Percentiles rank a stretch among this genome's conserved stretches.
These are phyloP conservation scores for Drosophila yooni DNA, from an alignment of 2,888 invertebrate genomes.

Conservation along the genomic window DNA sequence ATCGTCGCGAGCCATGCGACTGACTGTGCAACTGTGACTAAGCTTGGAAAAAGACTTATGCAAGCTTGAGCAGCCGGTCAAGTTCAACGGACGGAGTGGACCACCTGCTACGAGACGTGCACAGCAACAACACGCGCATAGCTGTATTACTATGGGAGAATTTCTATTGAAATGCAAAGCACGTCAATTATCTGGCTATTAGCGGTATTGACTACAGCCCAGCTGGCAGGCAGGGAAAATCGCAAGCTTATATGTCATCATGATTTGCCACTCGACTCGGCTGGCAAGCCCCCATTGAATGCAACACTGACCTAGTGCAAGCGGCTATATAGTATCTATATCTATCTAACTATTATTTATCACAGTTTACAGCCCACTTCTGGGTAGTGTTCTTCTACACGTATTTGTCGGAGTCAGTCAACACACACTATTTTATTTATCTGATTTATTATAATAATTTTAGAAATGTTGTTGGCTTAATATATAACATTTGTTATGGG, in stretches of 20 bases:
- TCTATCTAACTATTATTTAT: not conserved
- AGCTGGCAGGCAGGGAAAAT: conserved; percentile 46
- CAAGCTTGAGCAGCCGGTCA: not conserved
- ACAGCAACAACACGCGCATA: conserved; percentile 6
- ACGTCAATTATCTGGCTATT: conserved; percentile 41
- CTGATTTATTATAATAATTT: conserved; percentile 39
- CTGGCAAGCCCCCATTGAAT: conserved; percentile 42
- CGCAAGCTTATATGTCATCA: conserved; percentile 14
- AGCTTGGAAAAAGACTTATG: conserved; percentile 5
- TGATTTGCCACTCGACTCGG: conserved; percentile 11
- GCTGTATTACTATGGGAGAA: conserved; percentile 14
- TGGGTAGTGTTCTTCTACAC: not conserved
- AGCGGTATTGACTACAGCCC: conserved; percentile 37
- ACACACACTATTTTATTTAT: not conserved
- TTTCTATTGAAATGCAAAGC: conserved; percentile 53
- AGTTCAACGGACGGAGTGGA: conserved; percentile 2
- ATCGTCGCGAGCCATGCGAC: conserved; percentile 7
- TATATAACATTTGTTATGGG: conserved; percentile 24
- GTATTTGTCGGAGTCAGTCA: not conserved
- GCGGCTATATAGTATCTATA: not conserved
- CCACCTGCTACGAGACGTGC: conserved; percentile 3
- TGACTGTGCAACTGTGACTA: conserved; percentile 18
- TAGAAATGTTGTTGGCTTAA: conserved; percentile 20
- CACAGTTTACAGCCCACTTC: conserved; percentile 3
- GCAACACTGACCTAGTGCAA: conserved; percentile 45